A percentile compares a stretch with the other conserved stretches of the same genome.
These are phyloP conservation scores for Melanchra persicariae DNA, from an alignment of 2,888 invertebrate species.

Conservation along the genomic window DNA sequence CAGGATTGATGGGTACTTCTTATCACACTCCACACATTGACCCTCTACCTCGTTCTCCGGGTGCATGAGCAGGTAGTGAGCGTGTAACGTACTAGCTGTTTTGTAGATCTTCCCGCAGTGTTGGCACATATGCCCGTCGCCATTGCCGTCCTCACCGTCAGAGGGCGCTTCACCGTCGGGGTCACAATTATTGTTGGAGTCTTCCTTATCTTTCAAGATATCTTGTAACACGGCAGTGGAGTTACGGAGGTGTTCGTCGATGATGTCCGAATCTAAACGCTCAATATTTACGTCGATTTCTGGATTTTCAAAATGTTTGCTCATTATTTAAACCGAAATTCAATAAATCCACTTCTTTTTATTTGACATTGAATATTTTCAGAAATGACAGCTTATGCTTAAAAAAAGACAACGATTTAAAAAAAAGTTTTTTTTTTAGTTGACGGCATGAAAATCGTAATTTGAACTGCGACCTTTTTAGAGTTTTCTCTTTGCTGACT, in stretches of 20 bases:
- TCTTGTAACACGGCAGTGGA: conserved; percentile 77
- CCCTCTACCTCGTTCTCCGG: conserved; percentile 71
- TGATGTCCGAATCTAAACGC: conserved; percentile 71
- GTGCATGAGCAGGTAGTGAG: conserved; percentile 79
- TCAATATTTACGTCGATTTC: conserved; percentile 72
- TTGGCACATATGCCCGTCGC: conserved; percentile 82
- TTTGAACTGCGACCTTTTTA: conserved; percentile 31
- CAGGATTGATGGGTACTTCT: conserved; percentile 78
- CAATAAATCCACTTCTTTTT: conserved; percentile 11
- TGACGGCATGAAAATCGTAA: conserved; percentile 16
- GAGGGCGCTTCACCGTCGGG: conserved; percentile 28
- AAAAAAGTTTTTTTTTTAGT: conserved; percentile 48
- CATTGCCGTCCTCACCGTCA: conserved; percentile 32
- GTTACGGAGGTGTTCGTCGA: conserved; percentile 75
- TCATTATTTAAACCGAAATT: conserved; percentile 45
- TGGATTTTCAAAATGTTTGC: conserved; percentile 41
- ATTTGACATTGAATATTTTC: conserved; percentile 45
- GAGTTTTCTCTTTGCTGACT: conserved; percentile 33
- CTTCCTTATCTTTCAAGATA: conserved; percentile 68
- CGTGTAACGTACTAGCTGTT: conserved; percentile 73
- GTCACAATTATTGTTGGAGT: conserved; percentile 31
- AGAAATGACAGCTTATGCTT: conserved; percentile 47
- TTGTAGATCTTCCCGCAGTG: conserved; percentile 83
- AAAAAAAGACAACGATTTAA: conserved; percentile 51
- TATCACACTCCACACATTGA: conserved; percentile 76